phyloP scores from a whole-genome alignment of 2,113 vertebrate species.

The Brachirus orientalis region DNA sequence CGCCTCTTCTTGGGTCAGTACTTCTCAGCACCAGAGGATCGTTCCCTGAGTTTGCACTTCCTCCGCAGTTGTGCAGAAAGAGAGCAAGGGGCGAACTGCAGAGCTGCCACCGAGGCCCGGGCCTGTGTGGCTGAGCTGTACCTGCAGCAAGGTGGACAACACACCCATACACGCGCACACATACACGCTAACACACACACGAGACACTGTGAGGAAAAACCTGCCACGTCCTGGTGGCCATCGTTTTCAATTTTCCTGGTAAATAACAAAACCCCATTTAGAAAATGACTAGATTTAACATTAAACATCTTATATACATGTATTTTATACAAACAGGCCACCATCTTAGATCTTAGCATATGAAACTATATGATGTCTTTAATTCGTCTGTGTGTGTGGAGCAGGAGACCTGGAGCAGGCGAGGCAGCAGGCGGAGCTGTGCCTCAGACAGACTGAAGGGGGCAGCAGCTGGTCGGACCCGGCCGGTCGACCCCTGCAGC shows the following conservation, averaged over 20 bases:
- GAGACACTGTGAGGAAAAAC: no score
- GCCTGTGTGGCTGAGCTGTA: conserved; percentile 33
- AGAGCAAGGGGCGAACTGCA: background rate
- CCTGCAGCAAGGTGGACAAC: conserved; percentile 43
- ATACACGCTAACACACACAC: background rate
- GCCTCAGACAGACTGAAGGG: background rate
- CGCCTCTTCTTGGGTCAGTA: conserved; percentile 36
- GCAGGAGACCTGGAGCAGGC: conserved; percentile 54
- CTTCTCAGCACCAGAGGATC: conserved; percentile 35
- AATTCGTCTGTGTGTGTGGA: no score
- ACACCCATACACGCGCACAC: background rate
- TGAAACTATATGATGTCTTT: no score
- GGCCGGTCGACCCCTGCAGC: conserved; percentile 15
- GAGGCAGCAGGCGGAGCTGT: conserved; percentile 45
- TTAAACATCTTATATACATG: no score
- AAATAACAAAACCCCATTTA: no score
- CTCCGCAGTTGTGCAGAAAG: conserved; percentile 37
- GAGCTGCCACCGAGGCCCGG: conserved; percentile 33
- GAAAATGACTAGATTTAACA: no score
- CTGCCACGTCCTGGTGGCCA: no score
- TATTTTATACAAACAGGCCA: no score
- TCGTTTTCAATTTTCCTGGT: no score
- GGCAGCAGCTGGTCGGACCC: conserved; percentile 37
- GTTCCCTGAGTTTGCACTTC: conserved; percentile 56
- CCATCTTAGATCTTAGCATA: no score